Percentiles rank a stretch among this genome's conserved stretches.
These are phyloP conservation scores for Oscheius sp. DNA, from an alignment of 2,888 invertebrate genomes.

Conservation along the genomic window DNA sequence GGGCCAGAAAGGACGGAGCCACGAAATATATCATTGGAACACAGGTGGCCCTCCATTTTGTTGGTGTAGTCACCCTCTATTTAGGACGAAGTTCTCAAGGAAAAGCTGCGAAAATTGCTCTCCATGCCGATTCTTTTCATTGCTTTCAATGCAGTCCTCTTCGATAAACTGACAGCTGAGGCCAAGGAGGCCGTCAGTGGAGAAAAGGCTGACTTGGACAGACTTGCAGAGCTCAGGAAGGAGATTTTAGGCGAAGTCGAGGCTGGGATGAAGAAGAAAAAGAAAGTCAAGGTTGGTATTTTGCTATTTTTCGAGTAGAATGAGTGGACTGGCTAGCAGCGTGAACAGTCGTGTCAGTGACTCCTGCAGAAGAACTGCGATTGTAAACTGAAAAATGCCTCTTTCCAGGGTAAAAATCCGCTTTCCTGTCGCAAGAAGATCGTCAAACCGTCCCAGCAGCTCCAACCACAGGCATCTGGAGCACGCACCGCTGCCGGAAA, in stretches of 20 bases:
- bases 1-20: constrained; percentile 53
- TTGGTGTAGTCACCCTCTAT: background rate
- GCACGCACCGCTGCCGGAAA: constrained; percentile 47
- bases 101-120: constrained; percentile 55
- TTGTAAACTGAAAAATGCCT: too few species aligned
- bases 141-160: constrained; percentile 65
- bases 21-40: constrained; percentile 69
- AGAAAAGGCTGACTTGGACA: constrained; percentile 46
- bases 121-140: constrained; percentile 68
- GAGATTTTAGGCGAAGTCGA: constrained; percentile 16
- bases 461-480: constrained; percentile 36
- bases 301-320: too few species aligned
- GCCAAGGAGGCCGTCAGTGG: constrained; percentile 36
- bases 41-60: constrained; percentile 43
- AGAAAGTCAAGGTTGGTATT: constrained; percentile 44
- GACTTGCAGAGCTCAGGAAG: constrained; percentile 44
- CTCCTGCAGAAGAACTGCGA: too few species aligned
- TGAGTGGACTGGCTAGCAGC: too few species aligned
- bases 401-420: constrained; percentile 65
- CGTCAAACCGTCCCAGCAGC: constrained; percentile 38
- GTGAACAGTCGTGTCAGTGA: too few species aligned
- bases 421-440: constrained; percentile 70
- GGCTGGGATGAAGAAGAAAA: constrained; percentile 41
- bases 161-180: constrained; percentile 56
- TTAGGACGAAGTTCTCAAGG: constrained; percentile 63